Percentiles rank a stretch among this genome's conserved stretches.
These are phyloP conservation scores for Odocoileus hemionus DNA, from an alignment of 2,113 vertebrate genomes.

Conservation along the genomic window DNA sequence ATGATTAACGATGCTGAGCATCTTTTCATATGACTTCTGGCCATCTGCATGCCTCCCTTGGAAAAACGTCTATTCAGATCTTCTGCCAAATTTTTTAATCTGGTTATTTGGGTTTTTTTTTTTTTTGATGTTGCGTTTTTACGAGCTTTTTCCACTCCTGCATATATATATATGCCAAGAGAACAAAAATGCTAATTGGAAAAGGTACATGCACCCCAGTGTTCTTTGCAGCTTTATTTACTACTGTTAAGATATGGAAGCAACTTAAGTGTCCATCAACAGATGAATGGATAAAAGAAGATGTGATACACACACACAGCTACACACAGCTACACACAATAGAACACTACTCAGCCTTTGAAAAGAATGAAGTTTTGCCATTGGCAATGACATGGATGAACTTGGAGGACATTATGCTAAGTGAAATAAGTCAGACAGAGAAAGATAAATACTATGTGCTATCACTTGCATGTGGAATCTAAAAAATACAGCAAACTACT, in stretches of 20 bases:
- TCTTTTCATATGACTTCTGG: not conserved
- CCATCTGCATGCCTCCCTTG: not conserved
- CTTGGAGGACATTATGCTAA: not conserved
- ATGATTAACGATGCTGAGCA: not conserved
- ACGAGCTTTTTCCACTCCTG: not conserved
- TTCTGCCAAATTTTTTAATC: not conserved
- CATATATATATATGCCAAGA: not conserved
- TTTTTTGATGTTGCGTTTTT: not conserved
- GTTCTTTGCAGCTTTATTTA: not conserved
- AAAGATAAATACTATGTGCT: not conserved
- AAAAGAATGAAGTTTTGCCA: not conserved
- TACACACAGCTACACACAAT: not conserved
- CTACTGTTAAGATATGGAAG: not conserved
- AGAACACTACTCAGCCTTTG: not conserved
- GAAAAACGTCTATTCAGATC: not conserved
- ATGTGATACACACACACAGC: not conserved
- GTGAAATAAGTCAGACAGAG: not conserved
- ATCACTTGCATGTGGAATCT: not conserved
- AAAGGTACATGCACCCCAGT: not conserved
- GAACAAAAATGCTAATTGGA: not conserved
- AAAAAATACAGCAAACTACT: not conserved
- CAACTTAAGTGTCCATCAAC: not conserved
- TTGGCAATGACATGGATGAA: not conserved
- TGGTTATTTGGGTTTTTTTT: not conserved
- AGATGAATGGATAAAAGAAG: not conserved